phyloP scores from a whole-genome alignment of 1,140 invertebrate genomes.

The Amphibalanus amphitrite region DNA sequence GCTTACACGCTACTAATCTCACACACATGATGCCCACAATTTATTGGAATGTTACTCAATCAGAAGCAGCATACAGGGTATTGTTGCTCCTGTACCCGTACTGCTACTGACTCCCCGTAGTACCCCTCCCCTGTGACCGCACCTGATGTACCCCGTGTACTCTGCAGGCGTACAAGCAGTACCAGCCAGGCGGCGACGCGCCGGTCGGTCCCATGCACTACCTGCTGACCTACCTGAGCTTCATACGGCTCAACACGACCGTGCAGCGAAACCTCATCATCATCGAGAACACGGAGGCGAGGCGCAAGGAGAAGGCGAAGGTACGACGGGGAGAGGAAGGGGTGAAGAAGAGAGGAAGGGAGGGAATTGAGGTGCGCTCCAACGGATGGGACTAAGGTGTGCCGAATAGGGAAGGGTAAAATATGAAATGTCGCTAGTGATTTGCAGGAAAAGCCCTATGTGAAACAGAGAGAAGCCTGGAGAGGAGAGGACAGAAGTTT shows the following conservation, averaged over 20 bases:
- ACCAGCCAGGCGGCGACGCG: slow-evolving; percentile 25
- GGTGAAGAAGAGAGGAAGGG: slow-evolving; percentile 18
- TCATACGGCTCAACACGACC: slow-evolving; percentile 69
- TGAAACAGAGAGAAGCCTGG: too few species aligned
- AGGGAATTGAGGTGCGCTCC: slow-evolving; percentile 7
- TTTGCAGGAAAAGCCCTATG: too few species aligned
- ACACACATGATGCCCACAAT: too few species aligned
- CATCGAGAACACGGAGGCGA: slow-evolving; percentile 35
- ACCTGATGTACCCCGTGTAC: not conserved
- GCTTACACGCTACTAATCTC: too few species aligned
- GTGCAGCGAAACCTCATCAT: slow-evolving; percentile 73
- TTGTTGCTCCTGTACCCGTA: too few species aligned
- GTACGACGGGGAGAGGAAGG: slow-evolving; percentile 19
- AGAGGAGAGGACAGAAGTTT: too few species aligned
- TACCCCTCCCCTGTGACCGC: too few species aligned
- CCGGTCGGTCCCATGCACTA: slow-evolving; percentile 43
- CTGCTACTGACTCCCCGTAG: too few species aligned
- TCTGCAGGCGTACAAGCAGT: slow-evolving; percentile 27
- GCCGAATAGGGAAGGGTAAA: too few species aligned
- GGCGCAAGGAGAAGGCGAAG: not conserved
- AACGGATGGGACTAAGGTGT: not conserved
- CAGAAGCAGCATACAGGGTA: too few species aligned
- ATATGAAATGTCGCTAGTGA: too few species aligned
- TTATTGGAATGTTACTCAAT: too few species aligned
- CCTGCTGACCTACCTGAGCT: slow-evolving; percentile 72